Conservation (phyloP, 2,888 invertebrate species). For the Hylaea fasciaria region DNA sequence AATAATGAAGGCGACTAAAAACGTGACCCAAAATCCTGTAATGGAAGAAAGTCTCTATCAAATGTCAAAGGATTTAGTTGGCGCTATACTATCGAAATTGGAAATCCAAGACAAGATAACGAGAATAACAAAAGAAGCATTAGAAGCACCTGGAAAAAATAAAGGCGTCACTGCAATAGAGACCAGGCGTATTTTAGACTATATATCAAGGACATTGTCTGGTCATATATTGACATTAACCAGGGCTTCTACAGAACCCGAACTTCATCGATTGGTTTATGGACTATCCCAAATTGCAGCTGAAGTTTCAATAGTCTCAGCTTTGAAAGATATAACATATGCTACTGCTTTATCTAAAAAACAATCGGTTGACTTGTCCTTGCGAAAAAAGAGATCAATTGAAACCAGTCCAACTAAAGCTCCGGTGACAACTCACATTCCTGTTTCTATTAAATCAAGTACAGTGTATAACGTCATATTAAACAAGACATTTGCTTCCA, state of each 20-base stretch:
- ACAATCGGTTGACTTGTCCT: constrained; percentile 74
- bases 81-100: constrained; percentile 74
- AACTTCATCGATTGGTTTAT: constrained; percentile 76
- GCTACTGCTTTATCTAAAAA: constrained; percentile 74
- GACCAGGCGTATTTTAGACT: constrained; percentile 77
- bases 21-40: constrained; percentile 74
- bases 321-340: constrained; percentile 77
- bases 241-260: constrained; percentile 76
- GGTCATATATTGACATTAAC: constrained; percentile 75
- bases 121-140: constrained; percentile 74
- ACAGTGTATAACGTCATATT: constrained; percentile 64
- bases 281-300: constrained; percentile 80
- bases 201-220: constrained; percentile 76
- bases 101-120: constrained; percentile 81
- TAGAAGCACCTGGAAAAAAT: constrained; percentile 76
- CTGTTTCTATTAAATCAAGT: constrained; percentile 41
- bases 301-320: constrained; percentile 77
- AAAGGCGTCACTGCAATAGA: constrained; percentile 80
- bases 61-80: constrained; percentile 76
- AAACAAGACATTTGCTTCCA: constrained; percentile 55
- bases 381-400: constrained; percentile 69
- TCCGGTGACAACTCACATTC: constrained; percentile 43
- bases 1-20: constrained; percentile 68
- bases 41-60: constrained; percentile 77
- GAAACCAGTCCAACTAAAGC: constrained; percentile 23